Conservation (phyloP, 2,113 vertebrate genomes). For the Etia nguti region DNA sequence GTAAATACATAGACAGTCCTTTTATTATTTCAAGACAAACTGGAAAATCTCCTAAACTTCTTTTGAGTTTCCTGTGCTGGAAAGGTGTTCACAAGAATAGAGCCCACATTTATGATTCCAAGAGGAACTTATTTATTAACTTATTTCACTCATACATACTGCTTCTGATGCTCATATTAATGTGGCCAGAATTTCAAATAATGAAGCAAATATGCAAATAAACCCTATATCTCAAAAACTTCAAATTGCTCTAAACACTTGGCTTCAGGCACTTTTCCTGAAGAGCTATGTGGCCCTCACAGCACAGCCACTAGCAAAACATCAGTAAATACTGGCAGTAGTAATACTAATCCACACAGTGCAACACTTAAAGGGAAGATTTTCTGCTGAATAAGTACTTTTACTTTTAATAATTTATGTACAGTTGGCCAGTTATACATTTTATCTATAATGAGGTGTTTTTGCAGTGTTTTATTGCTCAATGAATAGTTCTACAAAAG, state of each 20-base stretch:
- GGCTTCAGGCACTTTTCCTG: not conserved
- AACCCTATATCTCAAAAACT: not conserved
- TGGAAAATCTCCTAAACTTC: not conserved
- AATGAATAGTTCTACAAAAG: not conserved
- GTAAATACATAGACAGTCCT: not conserved
- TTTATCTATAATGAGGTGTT: not conserved
- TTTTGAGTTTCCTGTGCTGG: not conserved
- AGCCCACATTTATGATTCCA: not conserved
- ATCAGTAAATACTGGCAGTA: not conserved
- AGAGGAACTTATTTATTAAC: not conserved
- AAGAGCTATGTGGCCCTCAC: not conserved
- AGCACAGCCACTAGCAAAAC: not conserved
- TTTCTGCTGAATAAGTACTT: not conserved
- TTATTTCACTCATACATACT: not conserved
- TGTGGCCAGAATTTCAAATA: not conserved
- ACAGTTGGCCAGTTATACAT: not conserved
- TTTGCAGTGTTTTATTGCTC: not conserved
- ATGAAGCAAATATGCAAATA: not conserved
- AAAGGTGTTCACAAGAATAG: not conserved
- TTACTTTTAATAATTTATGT: not conserved
- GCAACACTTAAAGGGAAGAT: not conserved
- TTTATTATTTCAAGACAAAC: not conserved
- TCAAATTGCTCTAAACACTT: not conserved
- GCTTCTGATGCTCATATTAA: not conserved
- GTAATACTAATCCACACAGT: not conserved